Evolutionary conservation across 2,888 invertebrate genomes (phyloP).

Genomic region (Lasioglossum vierecki): DNA sequence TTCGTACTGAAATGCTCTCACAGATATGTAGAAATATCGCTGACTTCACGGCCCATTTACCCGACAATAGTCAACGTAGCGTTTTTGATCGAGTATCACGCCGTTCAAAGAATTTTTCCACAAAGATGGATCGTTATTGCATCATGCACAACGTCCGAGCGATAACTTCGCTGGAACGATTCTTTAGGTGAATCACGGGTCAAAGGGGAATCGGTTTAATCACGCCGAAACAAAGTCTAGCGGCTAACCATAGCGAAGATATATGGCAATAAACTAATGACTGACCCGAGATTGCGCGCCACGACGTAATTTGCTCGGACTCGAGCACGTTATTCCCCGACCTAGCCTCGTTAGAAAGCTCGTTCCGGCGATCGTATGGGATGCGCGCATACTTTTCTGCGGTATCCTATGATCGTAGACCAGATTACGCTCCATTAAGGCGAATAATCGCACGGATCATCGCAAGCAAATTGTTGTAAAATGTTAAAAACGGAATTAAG

Average conservation of each 20-base stretch:
- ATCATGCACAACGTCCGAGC: constrained; percentile 10
- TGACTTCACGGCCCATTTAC: background rate
- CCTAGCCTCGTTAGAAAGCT: constrained; percentile 13
- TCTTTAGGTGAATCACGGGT: constrained; percentile 28
- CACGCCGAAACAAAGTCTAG: constrained; percentile 32
- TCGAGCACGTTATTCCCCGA: constrained; percentile 34
- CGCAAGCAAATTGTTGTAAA: background rate
- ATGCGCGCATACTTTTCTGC: background rate
- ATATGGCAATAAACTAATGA: constrained; percentile 47
- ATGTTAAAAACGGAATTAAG: too few relatives aligned
- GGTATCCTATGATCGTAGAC: background rate
- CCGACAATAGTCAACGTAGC: background rate
- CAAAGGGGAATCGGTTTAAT: constrained; percentile 46
- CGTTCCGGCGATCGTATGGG: background rate
- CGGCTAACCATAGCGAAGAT: constrained; percentile 26
- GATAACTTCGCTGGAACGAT: constrained; percentile 28
- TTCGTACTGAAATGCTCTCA: background rate
- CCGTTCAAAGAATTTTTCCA: constrained; percentile 21
- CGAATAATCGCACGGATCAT: background rate
- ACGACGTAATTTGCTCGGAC: constrained; percentile 37
- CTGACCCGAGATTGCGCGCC: constrained; percentile 31
- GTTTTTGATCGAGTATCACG: background rate
- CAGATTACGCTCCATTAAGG: background rate
- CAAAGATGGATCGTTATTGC: background rate
- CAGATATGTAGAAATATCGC: background rate